These are phyloP conservation scores for Cuculus canorus DNA, from an alignment of 2,797 vertebrate genomes.

Conservation along the genomic window DNA sequence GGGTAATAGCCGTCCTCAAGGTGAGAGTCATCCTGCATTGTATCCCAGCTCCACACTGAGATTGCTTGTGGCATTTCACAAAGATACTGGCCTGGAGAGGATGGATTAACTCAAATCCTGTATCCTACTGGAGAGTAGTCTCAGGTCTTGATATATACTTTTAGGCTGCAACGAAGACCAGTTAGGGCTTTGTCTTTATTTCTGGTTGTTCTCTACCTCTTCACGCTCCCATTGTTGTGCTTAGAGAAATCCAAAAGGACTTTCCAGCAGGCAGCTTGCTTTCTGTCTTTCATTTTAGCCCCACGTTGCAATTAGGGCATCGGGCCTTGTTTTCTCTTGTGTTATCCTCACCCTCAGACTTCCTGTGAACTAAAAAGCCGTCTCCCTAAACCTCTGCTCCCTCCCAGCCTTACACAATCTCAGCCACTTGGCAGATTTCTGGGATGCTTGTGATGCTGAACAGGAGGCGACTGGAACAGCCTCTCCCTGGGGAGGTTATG, in stretches of 20 bases:
- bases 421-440: conserved; percentile 66
- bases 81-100: not conserved
- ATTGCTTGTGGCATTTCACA: not conserved
- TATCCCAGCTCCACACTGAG: not conserved
- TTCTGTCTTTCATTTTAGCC: conserved; percentile 2
- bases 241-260: not conserved
- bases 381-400: conserved; percentile 47
- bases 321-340: conserved; percentile 1
- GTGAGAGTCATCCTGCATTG: not conserved
- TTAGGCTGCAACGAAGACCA: not conserved
- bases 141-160: not conserved
- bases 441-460: conserved; percentile 49
- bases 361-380: conserved; percentile 26
- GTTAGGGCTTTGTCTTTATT: not conserved
- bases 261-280: conserved; percentile 24
- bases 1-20: not conserved
- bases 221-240: not conserved
- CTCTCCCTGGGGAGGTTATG: conserved; percentile 54
- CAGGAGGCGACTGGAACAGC: conserved; percentile 55
- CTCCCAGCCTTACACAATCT: conserved; percentile 67
- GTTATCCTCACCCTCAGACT: conserved; percentile 26
- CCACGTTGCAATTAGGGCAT: not conserved
- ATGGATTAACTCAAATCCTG: not conserved
- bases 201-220: not conserved
- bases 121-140: not conserved